Percentiles rank a stretch among this genome's conserved stretches.
These are phyloP conservation scores for Athene noctua DNA, from an alignment of 2,113 vertebrate genomes.

Conservation along the genomic window DNA sequence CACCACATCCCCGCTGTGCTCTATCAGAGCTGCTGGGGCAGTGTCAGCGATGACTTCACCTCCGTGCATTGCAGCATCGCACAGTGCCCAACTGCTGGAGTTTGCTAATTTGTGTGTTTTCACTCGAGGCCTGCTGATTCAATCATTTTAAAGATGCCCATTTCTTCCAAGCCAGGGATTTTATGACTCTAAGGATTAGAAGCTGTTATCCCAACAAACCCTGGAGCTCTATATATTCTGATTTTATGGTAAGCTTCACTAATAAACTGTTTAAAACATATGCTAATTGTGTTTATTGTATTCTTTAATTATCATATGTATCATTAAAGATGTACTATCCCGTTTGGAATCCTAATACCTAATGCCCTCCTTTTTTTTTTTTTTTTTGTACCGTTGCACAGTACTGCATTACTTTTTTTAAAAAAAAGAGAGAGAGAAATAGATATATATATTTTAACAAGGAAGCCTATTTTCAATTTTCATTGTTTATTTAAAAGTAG, in stretches of 20 bases:
- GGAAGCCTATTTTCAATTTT: background rate
- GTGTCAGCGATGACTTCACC: background rate
- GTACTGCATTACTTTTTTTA: background rate
- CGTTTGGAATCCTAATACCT: constrained; percentile 60
- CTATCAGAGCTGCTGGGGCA: constrained; percentile 38
- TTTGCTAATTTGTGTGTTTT: constrained; percentile 70
- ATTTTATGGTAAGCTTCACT: constrained; percentile 73
- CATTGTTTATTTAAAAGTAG: constrained; percentile 2
- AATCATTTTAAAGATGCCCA: constrained; percentile 66
- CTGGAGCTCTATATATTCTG: constrained; percentile 67
- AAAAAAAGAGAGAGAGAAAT: too few relatives aligned
- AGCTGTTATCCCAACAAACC: constrained; percentile 67
- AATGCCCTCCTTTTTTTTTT: background rate
- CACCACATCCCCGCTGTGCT: background rate
- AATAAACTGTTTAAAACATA: constrained; percentile 74
- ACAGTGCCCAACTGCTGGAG: constrained; percentile 50
- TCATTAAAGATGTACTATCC: constrained; percentile 60
- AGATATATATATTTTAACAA: background rate
- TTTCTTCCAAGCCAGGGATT: constrained; percentile 74
- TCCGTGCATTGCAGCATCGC: background rate
- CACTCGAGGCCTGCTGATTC: constrained; percentile 69
- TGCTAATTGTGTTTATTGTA: constrained; percentile 73
- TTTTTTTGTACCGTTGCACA: background rate
- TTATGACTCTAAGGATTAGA: constrained; percentile 71
- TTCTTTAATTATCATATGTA: constrained; percentile 69